phyloP scores from a whole-genome alignment of 2,797 vertebrate species.

The Syngnathus rostellatus region DNA sequence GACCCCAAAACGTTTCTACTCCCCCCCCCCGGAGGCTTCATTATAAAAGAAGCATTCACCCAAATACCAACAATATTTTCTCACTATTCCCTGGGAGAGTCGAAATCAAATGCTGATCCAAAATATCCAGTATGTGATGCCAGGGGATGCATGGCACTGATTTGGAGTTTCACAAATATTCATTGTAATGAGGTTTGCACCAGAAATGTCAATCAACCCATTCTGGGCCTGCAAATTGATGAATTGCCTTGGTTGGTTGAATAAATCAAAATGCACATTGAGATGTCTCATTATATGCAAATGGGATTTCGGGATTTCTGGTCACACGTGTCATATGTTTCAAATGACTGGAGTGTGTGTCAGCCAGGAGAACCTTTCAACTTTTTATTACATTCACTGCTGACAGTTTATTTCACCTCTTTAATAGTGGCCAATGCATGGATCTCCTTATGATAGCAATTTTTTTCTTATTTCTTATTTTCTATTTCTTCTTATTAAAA shows the following conservation, averaged over 20 bases:
- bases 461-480: no score
- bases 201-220: conserved; percentile 4
- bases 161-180: neutral
- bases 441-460: no score
- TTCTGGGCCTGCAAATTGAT: neutral
- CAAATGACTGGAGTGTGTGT: neutral
- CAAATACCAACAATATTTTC: conserved; percentile 7
- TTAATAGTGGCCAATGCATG: neutral
- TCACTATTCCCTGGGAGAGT: neutral
- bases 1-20: neutral
- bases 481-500: no score
- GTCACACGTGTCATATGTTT: neutral
- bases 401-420: neutral
- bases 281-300: conserved; percentile 2
- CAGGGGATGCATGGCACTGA: neutral
- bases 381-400: neutral
- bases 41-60: conserved; percentile 18
- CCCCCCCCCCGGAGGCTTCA: conserved; percentile 8
- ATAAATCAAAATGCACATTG: neutral
- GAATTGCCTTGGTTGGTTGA: neutral
- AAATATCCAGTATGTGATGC: neutral
- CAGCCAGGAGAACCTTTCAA: neutral
- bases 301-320: neutral
- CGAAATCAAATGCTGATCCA: neutral
- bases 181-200: neutral